Evolutionary conservation across 2,888 invertebrate genomes (phyloP), one percentile per base, ranked within the genome.

Genomic region (Ichneumoninae sp.): DNA sequence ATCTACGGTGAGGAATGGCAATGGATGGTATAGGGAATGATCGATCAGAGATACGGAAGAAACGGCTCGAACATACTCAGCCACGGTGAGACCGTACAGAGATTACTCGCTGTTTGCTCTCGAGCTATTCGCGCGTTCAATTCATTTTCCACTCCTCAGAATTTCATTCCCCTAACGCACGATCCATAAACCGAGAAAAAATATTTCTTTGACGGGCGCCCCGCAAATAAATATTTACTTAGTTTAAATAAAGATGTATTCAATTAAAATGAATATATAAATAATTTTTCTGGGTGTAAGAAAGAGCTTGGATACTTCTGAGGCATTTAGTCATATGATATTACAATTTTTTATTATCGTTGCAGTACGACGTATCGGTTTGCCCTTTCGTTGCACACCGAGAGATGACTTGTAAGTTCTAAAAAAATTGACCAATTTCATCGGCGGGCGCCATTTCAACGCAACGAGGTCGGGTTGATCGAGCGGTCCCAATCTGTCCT

Each of bases 41-140:
- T 62, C 62, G 62, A 62, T 62, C 30, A 33, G 62, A 62, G 16
- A n/a, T 16, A 33, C 33, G 26, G 7, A 62, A 62, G 62, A 62
- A 62, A 62, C 62, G 33, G 1, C 33, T 33, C 30, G n/a, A 62
- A 62, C 33, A 33, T 1, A 33, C 33, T 3, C 16, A 33, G 16
- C 30, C 30, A 62, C n/a, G 19, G 19, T 19, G 52, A 22, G 52
- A 54, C 52, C 19, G 52, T 54, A 19, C 16, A 54, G 52, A 33
- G 33, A 62, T 57, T 26, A 57, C 26, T 10, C 22, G 3, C 57
- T 57, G 57, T 26, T 22, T 22, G 57, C 57, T 26, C 26, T 57
- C 13, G 33, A 30, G 16, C 7, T n/a, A 6, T 62, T 62, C 62
- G 33, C 7, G n/a, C 26, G 26, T 26, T 26, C 26, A 26, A 4